Evolutionary conservation across 2,888 invertebrate genomes (phyloP).

Genomic region (Heliothis peltigera): DNA sequence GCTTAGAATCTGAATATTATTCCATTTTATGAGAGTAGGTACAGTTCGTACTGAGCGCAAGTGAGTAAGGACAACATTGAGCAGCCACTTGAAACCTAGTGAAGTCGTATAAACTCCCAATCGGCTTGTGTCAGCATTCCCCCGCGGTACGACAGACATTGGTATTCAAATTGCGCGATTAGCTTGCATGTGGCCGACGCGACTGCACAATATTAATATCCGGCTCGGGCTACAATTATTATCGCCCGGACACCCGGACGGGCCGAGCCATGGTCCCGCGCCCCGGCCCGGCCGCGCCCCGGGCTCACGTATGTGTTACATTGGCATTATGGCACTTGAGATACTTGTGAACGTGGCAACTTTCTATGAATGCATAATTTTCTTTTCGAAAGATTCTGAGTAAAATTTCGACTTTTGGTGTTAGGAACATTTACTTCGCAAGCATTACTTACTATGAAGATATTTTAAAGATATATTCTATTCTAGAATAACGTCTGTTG

Average conservation of each 20-base stretch:
- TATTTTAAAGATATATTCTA: no score
- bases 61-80: constrained; percentile 1
- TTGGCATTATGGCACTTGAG: constrained; percentile 22
- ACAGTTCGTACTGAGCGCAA: neutral
- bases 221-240: constrained; percentile 36
- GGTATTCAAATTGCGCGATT: constrained; percentile 21
- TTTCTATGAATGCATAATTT: neutral
- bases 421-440: neutral
- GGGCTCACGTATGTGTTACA: constrained; percentile 9
- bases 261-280: neutral
- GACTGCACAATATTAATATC: constrained; percentile 54
- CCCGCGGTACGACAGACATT: constrained; percentile 4
- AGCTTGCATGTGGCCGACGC: constrained; percentile 22
- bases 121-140: constrained; percentile 5
- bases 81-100: constrained; percentile 15
- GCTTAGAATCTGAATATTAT: neutral
- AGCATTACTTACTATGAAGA: neutral
- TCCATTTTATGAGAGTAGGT: no score
- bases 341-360: constrained; percentile 6
- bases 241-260: constrained; percentile 13
- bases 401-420: neutral
- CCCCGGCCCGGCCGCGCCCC: neutral
- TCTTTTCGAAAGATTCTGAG: constrained; percentile 3
- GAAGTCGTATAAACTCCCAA: constrained; percentile 33
- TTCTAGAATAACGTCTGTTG: no score